Conservation (phyloP, 2,113 vertebrate genomes). For the Perccottus glenii region DNA sequence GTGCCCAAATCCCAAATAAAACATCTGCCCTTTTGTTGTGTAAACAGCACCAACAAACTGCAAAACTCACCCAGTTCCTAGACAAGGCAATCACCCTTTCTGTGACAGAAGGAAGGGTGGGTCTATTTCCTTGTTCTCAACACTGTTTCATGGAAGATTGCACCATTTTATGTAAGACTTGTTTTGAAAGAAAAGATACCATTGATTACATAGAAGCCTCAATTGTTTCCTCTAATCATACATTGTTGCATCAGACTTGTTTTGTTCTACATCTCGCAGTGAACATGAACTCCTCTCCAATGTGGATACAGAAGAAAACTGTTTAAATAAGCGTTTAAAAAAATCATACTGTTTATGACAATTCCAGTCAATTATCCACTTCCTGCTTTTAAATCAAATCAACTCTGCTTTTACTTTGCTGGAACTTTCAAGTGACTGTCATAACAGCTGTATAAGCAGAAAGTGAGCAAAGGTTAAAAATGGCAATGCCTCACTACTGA, state of each 20-base stretch:
- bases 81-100: slow-evolving; percentile 70
- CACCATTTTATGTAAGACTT: slow-evolving; percentile 40
- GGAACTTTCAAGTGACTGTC: neutral
- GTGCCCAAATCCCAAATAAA: neutral
- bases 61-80: slow-evolving; percentile 59
- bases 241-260: slow-evolving; percentile 42
- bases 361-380: too few species aligned
- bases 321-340: too few species aligned
- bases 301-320: neutral
- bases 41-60: slow-evolving; percentile 66
- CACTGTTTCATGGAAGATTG: slow-evolving; percentile 11
- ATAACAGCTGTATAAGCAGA: neutral
- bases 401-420: neutral
- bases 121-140: slow-evolving; percentile 22
- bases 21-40: slow-evolving; percentile 31
- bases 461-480: slow-evolving; percentile 12
- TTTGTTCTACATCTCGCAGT: neutral
- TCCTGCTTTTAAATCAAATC: neutral
- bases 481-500: neutral
- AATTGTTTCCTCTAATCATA: slow-evolving; percentile 31
- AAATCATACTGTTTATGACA: neutral
- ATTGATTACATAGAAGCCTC: slow-evolving; percentile 11
- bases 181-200: slow-evolving; percentile 10
- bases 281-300: neutral
- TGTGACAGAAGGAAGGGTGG: slow-evolving; percentile 33